Evolutionary conservation across 2,888 invertebrate genomes (phyloP).

Genomic region (Chirona hameri): DNA sequence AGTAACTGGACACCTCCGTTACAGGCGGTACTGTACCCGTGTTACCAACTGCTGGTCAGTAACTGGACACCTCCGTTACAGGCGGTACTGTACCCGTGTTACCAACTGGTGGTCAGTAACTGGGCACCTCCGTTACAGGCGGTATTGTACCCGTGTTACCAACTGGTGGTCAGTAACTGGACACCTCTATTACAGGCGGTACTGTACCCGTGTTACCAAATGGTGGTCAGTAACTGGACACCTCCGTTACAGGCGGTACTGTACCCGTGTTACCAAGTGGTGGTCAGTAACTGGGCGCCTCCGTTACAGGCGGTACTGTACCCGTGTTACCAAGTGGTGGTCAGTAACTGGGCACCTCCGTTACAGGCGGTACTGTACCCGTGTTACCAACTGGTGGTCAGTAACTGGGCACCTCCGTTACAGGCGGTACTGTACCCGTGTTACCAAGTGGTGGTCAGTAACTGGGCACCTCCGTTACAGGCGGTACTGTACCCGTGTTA

Average conservation of each 20-base stretch:
- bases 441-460: constrained; percentile 72
- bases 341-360: constrained; percentile 77
- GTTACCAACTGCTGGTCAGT: constrained; percentile 73
- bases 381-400: constrained; percentile 72
- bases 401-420: constrained; percentile 71
- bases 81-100: constrained; percentile 62
- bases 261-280: constrained; percentile 73
- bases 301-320: constrained; percentile 55
- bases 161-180: constrained; percentile 73
- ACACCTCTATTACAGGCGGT: constrained; percentile 58
- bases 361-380: constrained; percentile 57
- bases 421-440: constrained; percentile 60
- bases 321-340: constrained; percentile 74
- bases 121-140: constrained; percentile 66
- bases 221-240: constrained; percentile 75
- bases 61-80: constrained; percentile 69
- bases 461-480: constrained; percentile 68
- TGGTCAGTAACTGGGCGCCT: constrained; percentile 78
- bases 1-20: constrained; percentile 74
- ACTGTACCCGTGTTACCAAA: constrained; percentile 73
- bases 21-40: constrained; percentile 58
- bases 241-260: constrained; percentile 55
- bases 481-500: constrained; percentile 64
- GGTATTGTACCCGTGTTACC: constrained; percentile 69
- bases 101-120: constrained; percentile 71